Evolutionary conservation across 2,888 invertebrate genomes (phyloP), one percentile per base, ranked within the genome.

Genomic region (Andrena chrysosceles): DNA sequence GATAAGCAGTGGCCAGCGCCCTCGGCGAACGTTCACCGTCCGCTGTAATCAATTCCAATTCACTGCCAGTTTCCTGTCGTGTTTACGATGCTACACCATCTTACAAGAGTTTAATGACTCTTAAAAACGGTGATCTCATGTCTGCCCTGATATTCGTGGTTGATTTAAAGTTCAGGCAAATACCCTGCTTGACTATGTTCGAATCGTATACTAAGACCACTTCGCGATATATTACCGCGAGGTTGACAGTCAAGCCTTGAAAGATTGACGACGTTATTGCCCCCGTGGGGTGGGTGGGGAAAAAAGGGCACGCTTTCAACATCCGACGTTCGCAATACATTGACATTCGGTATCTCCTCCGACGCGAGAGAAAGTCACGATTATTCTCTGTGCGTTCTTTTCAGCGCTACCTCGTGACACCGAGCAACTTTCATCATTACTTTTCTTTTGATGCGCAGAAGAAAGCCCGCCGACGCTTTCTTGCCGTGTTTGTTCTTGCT

Each of bases 351-450:
- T 75, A 49, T 71, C 69, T 42, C 29, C 52, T 54, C 26, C n/a
- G 67, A 59, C 35, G 62, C 13, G 56, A 33, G 75, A 72, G 68
- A 66, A 84, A 80, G 71, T 83, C 76, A 60, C 83, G 48, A 75
- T 75, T 63, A 75, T 77, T 49, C 63, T 33, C 35, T 20, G n/a
- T 42, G 35, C 59, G 35, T 56, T 64, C 62, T 56, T 60, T 62
- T 64, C 56, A 29, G 23, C 16, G 29, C 33, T 52, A 20, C 49
- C 54, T 33, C 64, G 62, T 13, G 66, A 73, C 62, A 76, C 26
- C 26, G 62, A 48, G 29, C 78, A 75, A 81, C 82, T 77, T 77
- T 60, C 72, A 71, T 75, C 82, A 80, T 87, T 83, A 86, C 87
- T 86, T 84, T 86, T 78, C 81, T 85, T 84, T 69, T 77, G 75